Conservation (phyloP, 23 tunicate species). For the Diplosoma virens region DNA sequence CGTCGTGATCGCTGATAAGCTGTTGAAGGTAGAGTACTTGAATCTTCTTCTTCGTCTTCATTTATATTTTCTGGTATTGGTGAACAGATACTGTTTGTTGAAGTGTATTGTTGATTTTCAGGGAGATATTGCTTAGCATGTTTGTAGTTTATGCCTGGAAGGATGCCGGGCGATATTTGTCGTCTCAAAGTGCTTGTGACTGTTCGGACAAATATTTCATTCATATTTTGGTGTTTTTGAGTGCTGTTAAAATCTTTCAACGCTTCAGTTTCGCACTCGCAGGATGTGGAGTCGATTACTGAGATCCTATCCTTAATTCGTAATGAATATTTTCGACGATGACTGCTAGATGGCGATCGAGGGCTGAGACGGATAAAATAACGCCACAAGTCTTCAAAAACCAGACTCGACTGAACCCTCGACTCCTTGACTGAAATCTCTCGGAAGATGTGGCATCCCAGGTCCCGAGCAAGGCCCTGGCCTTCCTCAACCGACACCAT, state of each 20-base stretch:
- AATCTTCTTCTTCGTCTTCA: slow-evolving; percentile 23
- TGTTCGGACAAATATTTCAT: not conserved
- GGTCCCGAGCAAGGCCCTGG: slow-evolving; percentile 19
- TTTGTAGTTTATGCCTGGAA: not conserved
- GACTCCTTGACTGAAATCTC: slow-evolving; percentile 62
- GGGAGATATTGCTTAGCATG: slow-evolving; percentile 15
- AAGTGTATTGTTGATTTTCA: not conserved
- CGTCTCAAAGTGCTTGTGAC: slow-evolving; percentile 10
- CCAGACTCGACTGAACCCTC: slow-evolving; percentile 4
- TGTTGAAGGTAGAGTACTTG: not conserved
- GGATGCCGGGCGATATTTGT: not conserved
- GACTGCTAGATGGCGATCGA: slow-evolving; percentile 44
- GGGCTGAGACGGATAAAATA: slow-evolving; percentile 23
- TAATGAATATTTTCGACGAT: slow-evolving; percentile 13
- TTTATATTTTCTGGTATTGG: slow-evolving; percentile 49
- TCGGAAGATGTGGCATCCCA: slow-evolving; percentile 48
- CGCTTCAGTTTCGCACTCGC: slow-evolving; percentile 1
- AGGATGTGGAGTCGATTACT: not conserved
- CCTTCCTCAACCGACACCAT: slow-evolving; percentile 43
- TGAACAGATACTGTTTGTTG: slow-evolving; percentile 8
- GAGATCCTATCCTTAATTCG: slow-evolving; percentile 35
- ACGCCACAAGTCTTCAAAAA: slow-evolving; percentile 49
- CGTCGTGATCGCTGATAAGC: slow-evolving; percentile 25
- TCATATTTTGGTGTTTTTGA: not conserved
- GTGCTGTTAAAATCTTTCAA: not conserved